Conservation (phyloP, 2,888 invertebrate species). For the Agelastica alni region DNA sequence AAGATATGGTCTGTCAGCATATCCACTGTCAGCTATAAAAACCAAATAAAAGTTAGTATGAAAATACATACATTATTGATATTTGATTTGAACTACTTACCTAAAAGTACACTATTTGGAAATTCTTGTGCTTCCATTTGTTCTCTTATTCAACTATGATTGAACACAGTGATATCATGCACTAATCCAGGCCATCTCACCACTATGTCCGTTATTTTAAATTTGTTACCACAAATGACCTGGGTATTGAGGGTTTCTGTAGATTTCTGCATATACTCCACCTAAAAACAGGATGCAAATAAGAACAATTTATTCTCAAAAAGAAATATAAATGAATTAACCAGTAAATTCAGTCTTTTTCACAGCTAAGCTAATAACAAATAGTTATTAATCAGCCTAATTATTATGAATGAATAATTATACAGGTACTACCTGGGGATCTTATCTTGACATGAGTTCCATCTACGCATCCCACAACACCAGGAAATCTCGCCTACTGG, state of each 20-base stretch:
- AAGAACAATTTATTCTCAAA: too few relatives aligned
- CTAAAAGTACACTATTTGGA: neutral
- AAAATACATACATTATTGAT: neutral
- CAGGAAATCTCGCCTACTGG: too few relatives aligned
- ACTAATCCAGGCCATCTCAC: too few relatives aligned
- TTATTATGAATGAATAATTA: too few relatives aligned
- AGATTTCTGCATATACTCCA: neutral
- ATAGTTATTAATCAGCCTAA: too few relatives aligned
- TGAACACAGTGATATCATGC: too few relatives aligned
- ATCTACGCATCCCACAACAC: neutral
- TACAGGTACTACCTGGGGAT: neutral
- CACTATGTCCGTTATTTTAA: too few relatives aligned
- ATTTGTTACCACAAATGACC: too few relatives aligned
- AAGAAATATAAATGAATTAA: too few relatives aligned
- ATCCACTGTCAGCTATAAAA: neutral
- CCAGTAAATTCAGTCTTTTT: too few relatives aligned
- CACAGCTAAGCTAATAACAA: too few relatives aligned
- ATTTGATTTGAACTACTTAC: neutral
- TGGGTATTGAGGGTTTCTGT: neutral
- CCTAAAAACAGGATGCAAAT: neutral
- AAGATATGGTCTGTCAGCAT: neutral
- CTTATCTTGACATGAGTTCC: neutral
- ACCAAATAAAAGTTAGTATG: neutral
- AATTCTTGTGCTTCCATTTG: neutral
- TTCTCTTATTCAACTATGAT: neutral